Evolutionary conservation across 2,113 vertebrate genomes (phyloP).

Genomic region (Crotalus horridus): DNA sequence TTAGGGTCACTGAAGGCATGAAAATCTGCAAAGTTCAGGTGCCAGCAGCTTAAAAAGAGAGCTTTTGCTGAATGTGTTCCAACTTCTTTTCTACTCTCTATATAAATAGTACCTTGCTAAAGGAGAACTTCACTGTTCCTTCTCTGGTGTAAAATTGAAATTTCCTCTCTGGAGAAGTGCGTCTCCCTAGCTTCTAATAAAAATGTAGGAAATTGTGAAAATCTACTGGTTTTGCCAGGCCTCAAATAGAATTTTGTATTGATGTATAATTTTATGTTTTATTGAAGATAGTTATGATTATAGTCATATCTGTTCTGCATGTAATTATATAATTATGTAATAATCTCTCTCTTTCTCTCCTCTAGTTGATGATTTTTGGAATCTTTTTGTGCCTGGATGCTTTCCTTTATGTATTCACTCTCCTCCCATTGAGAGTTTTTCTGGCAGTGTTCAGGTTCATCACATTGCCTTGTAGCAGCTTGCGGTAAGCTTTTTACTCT

Average conservation of each 20-base stretch:
- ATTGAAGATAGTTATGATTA: not conserved
- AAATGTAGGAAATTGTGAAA: not conserved
- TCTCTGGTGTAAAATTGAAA: not conserved
- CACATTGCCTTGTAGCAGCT: slow-evolving; percentile 89
- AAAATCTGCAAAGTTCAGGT: slow-evolving; percentile 27
- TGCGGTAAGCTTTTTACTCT: slow-evolving; percentile 77
- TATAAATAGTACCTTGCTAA: not conserved
- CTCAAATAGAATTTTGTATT: not conserved
- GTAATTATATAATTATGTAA: not conserved
- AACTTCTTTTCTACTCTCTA: not conserved
- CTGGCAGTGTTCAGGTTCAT: slow-evolving; percentile 87
- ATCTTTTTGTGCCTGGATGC: slow-evolving; percentile 96
- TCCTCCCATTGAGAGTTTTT: slow-evolving; percentile 90
- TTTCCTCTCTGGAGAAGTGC: not conserved
- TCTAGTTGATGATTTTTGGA: slow-evolving; percentile 93
- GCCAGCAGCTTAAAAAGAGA: slow-evolving; percentile 19
- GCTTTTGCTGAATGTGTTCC: slow-evolving; percentile 37
- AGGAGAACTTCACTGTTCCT: not conserved
- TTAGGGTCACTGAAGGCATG: not conserved
- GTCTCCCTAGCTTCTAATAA: not conserved
- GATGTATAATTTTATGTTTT: not conserved
- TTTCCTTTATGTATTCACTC: slow-evolving; percentile 95
- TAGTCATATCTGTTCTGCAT: not conserved
- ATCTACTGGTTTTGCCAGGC: not conserved
- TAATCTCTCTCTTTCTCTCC: not conserved